Base-by-base conservation (phyloP, 1,140 invertebrate genomes). In the Zaprionus gabonicus region DNA sequence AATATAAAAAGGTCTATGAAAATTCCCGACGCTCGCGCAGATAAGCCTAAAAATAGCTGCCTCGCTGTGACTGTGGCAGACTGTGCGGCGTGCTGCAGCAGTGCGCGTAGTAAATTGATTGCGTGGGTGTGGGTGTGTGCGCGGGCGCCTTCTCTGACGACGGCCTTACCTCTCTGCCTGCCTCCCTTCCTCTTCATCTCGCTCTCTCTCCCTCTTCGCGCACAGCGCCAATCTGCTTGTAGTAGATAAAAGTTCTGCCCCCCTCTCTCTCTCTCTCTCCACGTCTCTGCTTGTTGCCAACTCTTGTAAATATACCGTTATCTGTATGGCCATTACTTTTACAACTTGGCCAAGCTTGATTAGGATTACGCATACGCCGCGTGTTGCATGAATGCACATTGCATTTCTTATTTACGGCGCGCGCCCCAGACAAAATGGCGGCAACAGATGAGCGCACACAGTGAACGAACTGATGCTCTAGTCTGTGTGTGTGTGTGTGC, bases 381-480 rank as follows among this genome's bases (percentile, higher is more conserved):
- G 78, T 88, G 82, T 78, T 88, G 81, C 81, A 44, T 58, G 81
- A 78, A 36, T 58, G 46, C 74, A 78, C 74, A 71, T 63, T 82
- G 76, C 69, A 55, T 49, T 46, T 17, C 60, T 73, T 79, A 86
- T 86, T 85, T 79, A 82, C 75, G 78, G 69, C 65, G 79, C 81
- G 76, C 81, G 80, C 67, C 73, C 78, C 83, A 86, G 83, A 86
- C 83, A 90, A 90, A 88, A 84, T 88, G 84, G 84, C 84, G 85
- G 71, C 83, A 88, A 31, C 57, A 34, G 25, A 63, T 56, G 60
- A 27, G 38, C 28, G 57, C 34, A 59, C 60, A 71, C 69, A 75
- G 41, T 1, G 41, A 9, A 34, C 9, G 0, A 34, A 34, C 31
- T 34, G 31, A 34, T 46, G 41, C n/a, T 17, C n/a, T 17, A n/a